Evolutionary conservation across 2,797 vertebrate species (phyloP), one percentile per base, ranked within the genome.

Genomic region (Cryptoprocta ferox): DNA sequence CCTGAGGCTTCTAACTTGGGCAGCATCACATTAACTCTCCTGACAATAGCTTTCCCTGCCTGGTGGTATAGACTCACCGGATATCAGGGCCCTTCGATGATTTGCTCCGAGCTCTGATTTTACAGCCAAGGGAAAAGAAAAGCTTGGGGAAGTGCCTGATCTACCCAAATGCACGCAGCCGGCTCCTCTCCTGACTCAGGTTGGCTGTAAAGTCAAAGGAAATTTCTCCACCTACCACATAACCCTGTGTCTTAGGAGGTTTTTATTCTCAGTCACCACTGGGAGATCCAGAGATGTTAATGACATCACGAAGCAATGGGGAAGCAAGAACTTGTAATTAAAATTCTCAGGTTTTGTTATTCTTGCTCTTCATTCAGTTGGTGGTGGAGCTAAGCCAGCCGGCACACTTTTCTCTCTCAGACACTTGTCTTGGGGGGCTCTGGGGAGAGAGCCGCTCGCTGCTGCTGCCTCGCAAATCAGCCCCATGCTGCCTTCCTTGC

Each of bases 161-260:
- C 3, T 11, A 8, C 53, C 45, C 78, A 59, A 21, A n/a, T 13
- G 76, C 37, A 30, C 48, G 59, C 14, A 28, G 45, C 70, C 24
- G 9, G 28, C 32, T 71, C 35, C 30, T 66, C 21, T 80, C 42
- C 42, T 56, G 59, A 85, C 56, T 81, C 32, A 21, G 35, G 48
- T 45, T 26, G 15, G 24, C 66, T 63, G 2, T 65, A 88, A 66
- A 90, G 32, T 84, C 37, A 63, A 65, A 66, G 10, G 84, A 76
- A 91, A 73, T 50, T 12, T 88, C 65, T 50, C 66, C 35, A 81
- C 88, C 48, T 8, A 4, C 65, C 66, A 19, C 16, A 39, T 35
- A 78, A 70, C 37, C 50, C 66, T 96, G 80, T 63, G 39, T 94
- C 92, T 95, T 61, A 85, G 88, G 78, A 95, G 56, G 39, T 53